These are phyloP conservation scores for Bombus picipes DNA, from an alignment of 1,140 invertebrate species.

Conservation along the genomic window DNA sequence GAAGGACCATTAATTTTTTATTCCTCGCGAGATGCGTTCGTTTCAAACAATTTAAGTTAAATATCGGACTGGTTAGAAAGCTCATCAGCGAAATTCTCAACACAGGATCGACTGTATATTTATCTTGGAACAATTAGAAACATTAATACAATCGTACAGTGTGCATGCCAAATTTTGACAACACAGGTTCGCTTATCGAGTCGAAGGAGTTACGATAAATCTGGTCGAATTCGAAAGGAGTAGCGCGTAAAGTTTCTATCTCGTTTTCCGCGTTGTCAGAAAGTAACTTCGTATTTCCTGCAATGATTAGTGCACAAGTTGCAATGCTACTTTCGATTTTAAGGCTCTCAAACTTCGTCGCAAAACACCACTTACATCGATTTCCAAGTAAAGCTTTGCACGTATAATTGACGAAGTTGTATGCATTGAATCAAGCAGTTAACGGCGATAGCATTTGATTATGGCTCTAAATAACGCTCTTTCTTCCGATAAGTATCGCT, in stretches of 20 bases:
- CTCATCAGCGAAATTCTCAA: no score
- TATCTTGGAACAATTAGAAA: no score
- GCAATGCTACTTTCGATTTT: slow-evolving; percentile 4
- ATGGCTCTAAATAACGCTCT: not conserved
- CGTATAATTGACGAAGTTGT: no score
- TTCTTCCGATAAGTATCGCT: not conserved
- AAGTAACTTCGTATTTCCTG: not conserved
- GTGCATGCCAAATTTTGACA: no score
- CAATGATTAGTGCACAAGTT: not conserved
- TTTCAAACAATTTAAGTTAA: no score
- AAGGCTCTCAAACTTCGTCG: not conserved
- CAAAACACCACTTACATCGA: not conserved
- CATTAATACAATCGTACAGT: no score
- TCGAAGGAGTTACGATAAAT: not conserved
- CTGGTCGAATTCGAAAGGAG: not conserved
- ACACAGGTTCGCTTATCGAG: no score
- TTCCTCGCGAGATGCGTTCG: no score
- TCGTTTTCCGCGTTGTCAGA: not conserved
- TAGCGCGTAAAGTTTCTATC: not conserved
- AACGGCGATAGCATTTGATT: not conserved
- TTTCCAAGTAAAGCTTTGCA: not conserved
- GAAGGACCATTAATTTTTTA: no score
- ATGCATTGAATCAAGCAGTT: not conserved
- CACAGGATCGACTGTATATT: no score
- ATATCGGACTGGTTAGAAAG: no score